Conservation (phyloP, 2,888 invertebrate species). For the Tromatobia lineatoria region DNA sequence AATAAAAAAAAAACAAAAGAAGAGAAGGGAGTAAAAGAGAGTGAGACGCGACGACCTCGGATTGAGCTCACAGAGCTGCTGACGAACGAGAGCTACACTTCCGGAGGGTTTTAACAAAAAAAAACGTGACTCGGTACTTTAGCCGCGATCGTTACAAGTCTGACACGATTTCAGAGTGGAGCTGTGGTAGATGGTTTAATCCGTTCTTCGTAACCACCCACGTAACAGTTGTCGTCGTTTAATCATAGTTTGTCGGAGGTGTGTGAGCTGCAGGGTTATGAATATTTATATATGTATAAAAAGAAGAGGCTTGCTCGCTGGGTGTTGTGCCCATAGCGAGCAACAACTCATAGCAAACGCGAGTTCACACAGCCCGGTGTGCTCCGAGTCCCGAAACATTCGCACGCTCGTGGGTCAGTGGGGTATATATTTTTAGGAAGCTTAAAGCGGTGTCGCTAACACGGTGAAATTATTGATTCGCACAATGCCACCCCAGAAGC, state of each 20-base stretch:
- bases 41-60: not conserved
- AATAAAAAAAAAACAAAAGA: constrained; percentile 15
- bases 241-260: constrained; percentile 10
- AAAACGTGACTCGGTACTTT: constrained; percentile 48
- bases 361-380: not conserved
- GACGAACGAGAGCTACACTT: constrained; percentile 8
- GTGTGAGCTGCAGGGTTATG: not conserved
- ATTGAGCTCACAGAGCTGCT: constrained; percentile 7
- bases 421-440: constrained; percentile 63
- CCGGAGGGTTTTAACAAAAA: constrained; percentile 7
- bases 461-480: constrained; percentile 72
- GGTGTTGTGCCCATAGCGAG: constrained; percentile 1
- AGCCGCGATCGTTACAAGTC: constrained; percentile 57
- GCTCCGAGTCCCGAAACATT: not conserved
- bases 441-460: constrained; percentile 61
- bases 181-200: constrained; percentile 38
- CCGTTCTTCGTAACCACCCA: constrained; percentile 33
- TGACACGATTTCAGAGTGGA: constrained; percentile 16
- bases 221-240: constrained; percentile 15
- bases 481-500: constrained; percentile 66
- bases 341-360: not conserved
- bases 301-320: not conserved
- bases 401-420: constrained; percentile 50
- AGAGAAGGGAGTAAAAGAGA: not conserved
- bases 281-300: no score